These are phyloP conservation scores for Gymnothorax javanicus DNA, from an alignment of 2,797 vertebrate genomes.

Conservation along the genomic window DNA sequence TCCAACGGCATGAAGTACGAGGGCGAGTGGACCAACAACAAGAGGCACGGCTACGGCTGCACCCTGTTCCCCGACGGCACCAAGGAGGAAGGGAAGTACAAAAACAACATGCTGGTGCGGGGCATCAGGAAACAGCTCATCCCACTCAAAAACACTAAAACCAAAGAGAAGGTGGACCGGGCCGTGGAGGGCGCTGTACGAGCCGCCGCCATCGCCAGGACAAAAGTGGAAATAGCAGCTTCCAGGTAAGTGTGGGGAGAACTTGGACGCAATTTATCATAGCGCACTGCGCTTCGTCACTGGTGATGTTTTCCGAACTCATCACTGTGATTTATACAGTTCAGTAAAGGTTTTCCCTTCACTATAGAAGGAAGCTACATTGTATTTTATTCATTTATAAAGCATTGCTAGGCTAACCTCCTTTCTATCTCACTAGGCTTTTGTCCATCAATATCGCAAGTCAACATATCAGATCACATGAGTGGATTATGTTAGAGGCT, in stretches of 20 bases:
- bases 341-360: no score
- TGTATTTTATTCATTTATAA: no score
- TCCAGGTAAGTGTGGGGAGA: slow-evolving; percentile 79
- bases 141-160: slow-evolving; percentile 91
- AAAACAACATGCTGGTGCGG: slow-evolving; percentile 90
- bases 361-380: no score
- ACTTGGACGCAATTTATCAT: no score
- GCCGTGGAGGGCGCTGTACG: slow-evolving; percentile 88
- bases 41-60: slow-evolving; percentile 92
- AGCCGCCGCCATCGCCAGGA: slow-evolving; percentile 89
- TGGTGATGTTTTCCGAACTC: neutral
- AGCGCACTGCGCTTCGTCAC: neutral
- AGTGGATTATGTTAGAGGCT: no score
- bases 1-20: slow-evolving; percentile 95
- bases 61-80: slow-evolving; percentile 90
- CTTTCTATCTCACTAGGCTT: no score
- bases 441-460: no score
- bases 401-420: no score
- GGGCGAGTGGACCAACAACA: slow-evolving; percentile 93
- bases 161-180: slow-evolving; percentile 92
- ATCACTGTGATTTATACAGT: no score
- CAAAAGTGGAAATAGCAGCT: slow-evolving; percentile 94
- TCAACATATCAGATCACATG: no score
- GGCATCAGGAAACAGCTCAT: slow-evolving; percentile 92
- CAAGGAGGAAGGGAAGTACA: slow-evolving; percentile 94